Base-by-base conservation (phyloP, 1,140 invertebrate genomes). In the Orchesella cincta region DNA sequence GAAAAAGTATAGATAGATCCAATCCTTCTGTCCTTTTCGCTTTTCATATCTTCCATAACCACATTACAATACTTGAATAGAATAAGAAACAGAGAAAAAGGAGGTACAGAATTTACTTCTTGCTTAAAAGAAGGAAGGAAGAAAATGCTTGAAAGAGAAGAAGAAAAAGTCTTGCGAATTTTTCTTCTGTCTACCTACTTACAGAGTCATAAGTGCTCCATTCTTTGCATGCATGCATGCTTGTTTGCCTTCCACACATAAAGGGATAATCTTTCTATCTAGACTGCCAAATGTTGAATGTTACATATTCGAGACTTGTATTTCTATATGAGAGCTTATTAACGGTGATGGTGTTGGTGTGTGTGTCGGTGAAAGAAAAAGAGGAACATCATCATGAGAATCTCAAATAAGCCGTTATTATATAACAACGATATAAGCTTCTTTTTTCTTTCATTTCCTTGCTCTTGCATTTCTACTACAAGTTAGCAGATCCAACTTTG, bases 1-100 rank as follows among this genome's bases (percentile, higher is more conserved):
- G 39, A 46, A 46, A 46, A 12, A n/a, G n/a, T n/a, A n/a, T n/a
- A n/a, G n/a, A n/a, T n/a, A n/a, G n/a, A n/a, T n/a, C n/a, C n/a
- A n/a, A n/a, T n/a, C n/a, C n/a, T n/a, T n/a, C 26, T n/a, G 54
- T 57, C 54, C 23, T 26, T n/a, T 57, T 57, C 54, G 8, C 26
- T 57, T 57, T 46, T 5, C 5, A 57, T 57, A 57, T 57, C 26
- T 57, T 57, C 54, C 54, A 57, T 57, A 18, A 57, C 54, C 26
- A 18, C 3, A n/a, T 23, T 23, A 23, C 54, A n/a, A n/a, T 57
- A 23, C 14, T 57, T 12, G 12, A 23, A 57, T 23, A 23, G 54
- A 57, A 23, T 18, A 57, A 57, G 54, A 18, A 23, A 57, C 54
- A 23, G 54, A 57, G 54, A 57, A 57, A 57, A 57, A 46, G n/a